phyloP scores from a whole-genome alignment of 2,113 vertebrate species.

The Pelobates fuscus region DNA sequence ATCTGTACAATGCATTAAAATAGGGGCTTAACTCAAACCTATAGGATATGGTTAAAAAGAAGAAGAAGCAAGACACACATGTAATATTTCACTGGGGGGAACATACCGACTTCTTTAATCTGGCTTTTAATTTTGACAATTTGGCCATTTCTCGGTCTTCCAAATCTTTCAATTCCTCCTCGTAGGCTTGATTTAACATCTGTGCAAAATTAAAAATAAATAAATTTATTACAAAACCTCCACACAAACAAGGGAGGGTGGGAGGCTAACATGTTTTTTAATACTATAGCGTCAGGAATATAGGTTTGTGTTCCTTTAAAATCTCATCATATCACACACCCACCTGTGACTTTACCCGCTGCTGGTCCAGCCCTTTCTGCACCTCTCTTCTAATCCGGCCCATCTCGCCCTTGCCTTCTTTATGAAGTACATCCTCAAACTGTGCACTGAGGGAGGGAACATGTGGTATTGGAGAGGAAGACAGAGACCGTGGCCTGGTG shows the following conservation, averaged over 20 bases:
- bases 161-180: conserved; percentile 75
- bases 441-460: conserved; percentile 46
- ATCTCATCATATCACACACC: no score
- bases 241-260: no score
- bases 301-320: no score
- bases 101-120: conserved; percentile 68
- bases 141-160: conserved; percentile 69
- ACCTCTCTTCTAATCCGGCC: conserved; percentile 53
- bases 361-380: conserved; percentile 60
- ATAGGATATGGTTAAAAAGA: no score
- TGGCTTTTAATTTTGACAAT: conserved; percentile 65
- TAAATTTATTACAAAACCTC: no score
- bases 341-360: conserved; percentile 65
- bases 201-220: no score
- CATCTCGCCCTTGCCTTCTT: conserved; percentile 49
- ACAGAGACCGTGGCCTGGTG: conserved; percentile 71
- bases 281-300: no score
- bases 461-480: conserved; percentile 67
- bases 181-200: conserved; percentile 71
- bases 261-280: no score
- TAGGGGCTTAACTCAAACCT: no score
- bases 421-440: conserved; percentile 52
- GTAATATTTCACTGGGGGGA: no score
- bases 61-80: no score
- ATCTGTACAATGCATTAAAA: no score